A percentile compares a stretch with the other conserved stretches of the same genome.
phyloP scores from a whole-genome alignment of 2,113 vertebrate species.

The Nothoprocta perdicaria region DNA sequence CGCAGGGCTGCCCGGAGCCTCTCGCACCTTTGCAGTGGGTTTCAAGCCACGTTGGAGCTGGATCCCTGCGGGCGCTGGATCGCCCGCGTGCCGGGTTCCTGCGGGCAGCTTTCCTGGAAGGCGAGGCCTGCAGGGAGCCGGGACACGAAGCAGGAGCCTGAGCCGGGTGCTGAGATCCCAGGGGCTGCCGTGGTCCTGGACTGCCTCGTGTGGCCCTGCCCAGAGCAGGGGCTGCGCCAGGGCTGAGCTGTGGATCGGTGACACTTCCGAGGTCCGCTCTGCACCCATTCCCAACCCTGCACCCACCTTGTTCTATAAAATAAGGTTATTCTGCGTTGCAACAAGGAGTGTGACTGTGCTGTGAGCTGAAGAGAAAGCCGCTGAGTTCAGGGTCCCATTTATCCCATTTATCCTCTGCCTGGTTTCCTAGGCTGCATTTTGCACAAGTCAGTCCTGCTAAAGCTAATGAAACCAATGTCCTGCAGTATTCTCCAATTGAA shows the following conservation, averaged over 20 bases:
- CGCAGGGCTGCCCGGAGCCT: neutral
- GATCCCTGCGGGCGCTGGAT: neutral
- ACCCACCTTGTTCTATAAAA: neutral
- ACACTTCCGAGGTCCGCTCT: neutral
- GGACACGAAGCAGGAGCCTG: neutral
- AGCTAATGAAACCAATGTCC: neutral
- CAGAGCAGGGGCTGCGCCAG: neutral
- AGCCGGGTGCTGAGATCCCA: too few relatives aligned
- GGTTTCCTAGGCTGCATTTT: neutral
- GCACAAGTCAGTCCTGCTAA: neutral
- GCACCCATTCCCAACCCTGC: neutral
- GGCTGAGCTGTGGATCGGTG: neutral
- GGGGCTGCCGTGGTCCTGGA: too few relatives aligned
- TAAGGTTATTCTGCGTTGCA: too few relatives aligned
- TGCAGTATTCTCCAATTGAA: neutral
- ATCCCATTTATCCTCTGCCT: too few relatives aligned
- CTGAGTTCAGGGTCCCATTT: neutral
- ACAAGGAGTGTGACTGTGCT: too few relatives aligned
- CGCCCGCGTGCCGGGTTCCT: fast-evolving
- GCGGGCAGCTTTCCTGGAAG: neutral
- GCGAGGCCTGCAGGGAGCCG: neutral
- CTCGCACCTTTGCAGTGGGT: too few relatives aligned
- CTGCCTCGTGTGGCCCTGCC: neutral
- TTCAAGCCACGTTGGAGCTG: neutral
- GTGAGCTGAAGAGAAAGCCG: too few relatives aligned